Percentiles rank a stretch among this genome's conserved stretches.
phyloP scores from a whole-genome alignment of 2,888 invertebrate species.

The Julus scanicus region DNA sequence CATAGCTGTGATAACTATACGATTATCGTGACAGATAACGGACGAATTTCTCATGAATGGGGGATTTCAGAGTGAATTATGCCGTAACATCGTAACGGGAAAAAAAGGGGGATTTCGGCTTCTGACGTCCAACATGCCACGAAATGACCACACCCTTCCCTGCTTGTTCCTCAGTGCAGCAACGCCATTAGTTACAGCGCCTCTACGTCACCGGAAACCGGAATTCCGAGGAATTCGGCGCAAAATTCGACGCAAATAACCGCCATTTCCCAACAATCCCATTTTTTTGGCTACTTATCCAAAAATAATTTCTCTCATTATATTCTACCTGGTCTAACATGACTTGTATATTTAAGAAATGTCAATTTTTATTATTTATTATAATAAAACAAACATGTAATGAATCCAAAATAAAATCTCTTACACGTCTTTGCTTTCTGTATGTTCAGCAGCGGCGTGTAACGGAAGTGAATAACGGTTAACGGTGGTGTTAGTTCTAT shows the following conservation, averaged over 20 bases:
- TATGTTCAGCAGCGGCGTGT: too few relatives aligned
- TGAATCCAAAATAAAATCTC: too few relatives aligned
- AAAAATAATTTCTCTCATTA: too few relatives aligned
- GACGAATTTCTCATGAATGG: neutral
- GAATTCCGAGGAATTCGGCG: neutral
- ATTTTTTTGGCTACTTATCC: too few relatives aligned
- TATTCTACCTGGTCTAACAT: too few relatives aligned
- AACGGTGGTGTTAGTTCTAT: too few relatives aligned
- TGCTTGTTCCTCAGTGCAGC: neutral
- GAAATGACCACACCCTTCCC: slow-evolving; percentile 12
- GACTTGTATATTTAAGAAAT: too few relatives aligned
- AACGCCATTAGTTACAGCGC: neutral
- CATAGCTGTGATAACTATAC: neutral
- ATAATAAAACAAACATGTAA: too few relatives aligned
- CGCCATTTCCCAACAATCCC: too few relatives aligned
- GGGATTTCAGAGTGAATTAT: neutral
- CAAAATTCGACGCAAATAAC: neutral
- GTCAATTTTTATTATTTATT: too few relatives aligned
- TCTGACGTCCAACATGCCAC: neutral
- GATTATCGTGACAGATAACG: neutral
- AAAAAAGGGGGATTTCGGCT: neutral
- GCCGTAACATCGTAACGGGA: neutral
- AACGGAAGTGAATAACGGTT: too few relatives aligned
- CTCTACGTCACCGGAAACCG: neutral
- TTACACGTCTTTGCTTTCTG: too few relatives aligned